Evolutionary conservation across 2,113 vertebrate genomes (phyloP).

Genomic region (Mastomys natalensis): DNA sequence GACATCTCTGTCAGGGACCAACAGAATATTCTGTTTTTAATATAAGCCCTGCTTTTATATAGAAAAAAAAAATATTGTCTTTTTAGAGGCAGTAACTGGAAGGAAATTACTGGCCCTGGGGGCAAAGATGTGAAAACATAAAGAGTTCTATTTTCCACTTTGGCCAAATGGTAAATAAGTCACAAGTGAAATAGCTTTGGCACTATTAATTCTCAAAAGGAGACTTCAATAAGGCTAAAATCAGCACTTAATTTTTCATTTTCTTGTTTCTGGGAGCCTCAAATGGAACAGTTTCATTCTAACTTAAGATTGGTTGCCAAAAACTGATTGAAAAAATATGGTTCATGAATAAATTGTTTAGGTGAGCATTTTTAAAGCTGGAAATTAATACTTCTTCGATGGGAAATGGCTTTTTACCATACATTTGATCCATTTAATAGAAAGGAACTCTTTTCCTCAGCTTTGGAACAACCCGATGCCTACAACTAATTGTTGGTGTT

Average conservation of each 20-base stretch:
- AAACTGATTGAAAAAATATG: conserved; percentile 85
- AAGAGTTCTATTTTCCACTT: conserved; percentile 82
- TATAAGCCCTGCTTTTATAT: conserved; percentile 44
- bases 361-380: conserved; percentile 63
- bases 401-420: conserved; percentile 15
- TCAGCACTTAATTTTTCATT: conserved; percentile 89
- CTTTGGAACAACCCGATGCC: background rate
- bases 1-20: background rate
- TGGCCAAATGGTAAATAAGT: conserved; percentile 84
- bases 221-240: conserved; percentile 83
- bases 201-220: conserved; percentile 81
- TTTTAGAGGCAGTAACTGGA: conserved; percentile 63
- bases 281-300: conserved; percentile 80
- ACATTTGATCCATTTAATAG: conserved; percentile 55
- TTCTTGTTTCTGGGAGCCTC: conserved; percentile 79
- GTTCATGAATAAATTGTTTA: conserved; percentile 74
- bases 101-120: conserved; percentile 69
- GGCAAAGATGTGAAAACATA: conserved; percentile 81
- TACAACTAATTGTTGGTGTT: conserved; percentile 56
- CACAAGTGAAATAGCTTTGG: conserved; percentile 84
- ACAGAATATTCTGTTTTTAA: conserved; percentile 53
- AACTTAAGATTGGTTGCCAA: conserved; percentile 82
- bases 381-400: conserved; percentile 67
- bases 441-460: conserved; percentile 57
- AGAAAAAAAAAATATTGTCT: conserved; percentile 57